These are phyloP conservation scores for Sipha flava DNA, from an alignment of 1,140 invertebrate species.

Conservation along the genomic window DNA sequence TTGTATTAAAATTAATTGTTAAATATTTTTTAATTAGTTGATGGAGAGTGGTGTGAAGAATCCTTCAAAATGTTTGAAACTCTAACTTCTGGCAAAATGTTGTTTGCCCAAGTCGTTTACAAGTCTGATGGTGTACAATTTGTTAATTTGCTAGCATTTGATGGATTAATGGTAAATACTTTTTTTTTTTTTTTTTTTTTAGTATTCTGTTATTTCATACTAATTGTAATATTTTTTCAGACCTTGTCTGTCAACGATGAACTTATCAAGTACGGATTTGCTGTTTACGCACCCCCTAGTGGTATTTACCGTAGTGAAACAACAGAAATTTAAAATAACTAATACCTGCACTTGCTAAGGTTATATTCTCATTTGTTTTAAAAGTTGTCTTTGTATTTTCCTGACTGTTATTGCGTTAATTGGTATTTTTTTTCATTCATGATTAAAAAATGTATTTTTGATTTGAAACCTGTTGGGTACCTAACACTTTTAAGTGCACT, in stretches of 20 bases:
- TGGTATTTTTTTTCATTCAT: conserved; percentile 14
- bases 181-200: not conserved
- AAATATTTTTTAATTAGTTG: not conserved
- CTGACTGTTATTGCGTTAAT: conserved; percentile 22
- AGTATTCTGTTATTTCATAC: not conserved
- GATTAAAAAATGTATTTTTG: not conserved
- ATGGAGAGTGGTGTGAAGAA: conserved; percentile 12
- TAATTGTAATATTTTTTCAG: not conserved
- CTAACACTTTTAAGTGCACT: not conserved
- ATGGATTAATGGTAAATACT: not conserved
- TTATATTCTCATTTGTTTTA: not conserved
- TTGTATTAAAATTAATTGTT: not conserved
- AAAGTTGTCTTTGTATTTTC: conserved; percentile 3
- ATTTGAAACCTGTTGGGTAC: not conserved
- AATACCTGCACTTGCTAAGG: not conserved
- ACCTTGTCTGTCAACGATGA: conserved; percentile 9
- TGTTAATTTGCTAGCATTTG: conserved; percentile 14
- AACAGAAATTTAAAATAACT: not conserved
- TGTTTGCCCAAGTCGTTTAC: conserved; percentile 8
- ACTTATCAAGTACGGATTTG: not conserved
- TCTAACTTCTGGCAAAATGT: conserved; percentile 5
- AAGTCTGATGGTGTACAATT: conserved; percentile 18
- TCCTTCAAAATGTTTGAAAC: not conserved
- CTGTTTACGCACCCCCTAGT: not conserved
- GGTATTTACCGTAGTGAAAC: not conserved